These are phyloP conservation scores for Schizopygopsis pylzovi DNA, from an alignment of 2,797 vertebrate genomes.

Conservation along the genomic window DNA sequence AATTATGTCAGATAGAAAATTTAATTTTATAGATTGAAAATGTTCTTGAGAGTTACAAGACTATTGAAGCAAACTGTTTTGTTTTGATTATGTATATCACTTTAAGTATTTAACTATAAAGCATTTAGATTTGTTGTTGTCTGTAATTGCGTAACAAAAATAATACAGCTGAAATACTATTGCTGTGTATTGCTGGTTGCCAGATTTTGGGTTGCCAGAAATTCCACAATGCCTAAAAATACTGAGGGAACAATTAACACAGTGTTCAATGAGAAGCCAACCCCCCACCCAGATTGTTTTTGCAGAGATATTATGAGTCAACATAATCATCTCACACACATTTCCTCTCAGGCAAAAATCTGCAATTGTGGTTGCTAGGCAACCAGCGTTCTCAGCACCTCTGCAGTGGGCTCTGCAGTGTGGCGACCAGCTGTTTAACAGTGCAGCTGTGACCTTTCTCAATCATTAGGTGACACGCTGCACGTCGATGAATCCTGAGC, in stretches of 20 bases:
- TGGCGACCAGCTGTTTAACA: slow-evolving; percentile 48
- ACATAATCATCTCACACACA: slow-evolving; percentile 57
- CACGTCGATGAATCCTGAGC: not conserved
- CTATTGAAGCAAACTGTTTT: not conserved
- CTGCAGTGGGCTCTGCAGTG: slow-evolving; percentile 46
- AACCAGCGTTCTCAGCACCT: slow-evolving; percentile 53
- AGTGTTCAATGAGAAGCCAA: not conserved
- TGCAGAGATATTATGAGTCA: slow-evolving; percentile 57
- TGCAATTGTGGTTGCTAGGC: slow-evolving; percentile 59
- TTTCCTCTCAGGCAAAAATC: slow-evolving; percentile 55
- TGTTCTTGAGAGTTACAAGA: not conserved
- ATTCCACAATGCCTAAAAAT: slow-evolving; percentile 23
- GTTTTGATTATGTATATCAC: not conserved
- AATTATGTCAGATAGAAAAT: not conserved
- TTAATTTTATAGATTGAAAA: not conserved
- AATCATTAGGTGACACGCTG: slow-evolving; percentile 13
- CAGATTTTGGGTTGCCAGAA: not conserved
- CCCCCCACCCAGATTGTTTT: slow-evolving; percentile 38
- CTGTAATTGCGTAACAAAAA: not conserved
- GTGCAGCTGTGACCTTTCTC: slow-evolving; percentile 52
- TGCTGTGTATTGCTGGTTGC: not conserved
- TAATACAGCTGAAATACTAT: not conserved
- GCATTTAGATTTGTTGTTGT: not conserved
- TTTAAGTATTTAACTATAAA: not conserved
- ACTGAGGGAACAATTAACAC: slow-evolving; percentile 22